Evolutionary conservation across 2,797 vertebrate genomes (phyloP).

Genomic region (Lacerta viridis): DNA sequence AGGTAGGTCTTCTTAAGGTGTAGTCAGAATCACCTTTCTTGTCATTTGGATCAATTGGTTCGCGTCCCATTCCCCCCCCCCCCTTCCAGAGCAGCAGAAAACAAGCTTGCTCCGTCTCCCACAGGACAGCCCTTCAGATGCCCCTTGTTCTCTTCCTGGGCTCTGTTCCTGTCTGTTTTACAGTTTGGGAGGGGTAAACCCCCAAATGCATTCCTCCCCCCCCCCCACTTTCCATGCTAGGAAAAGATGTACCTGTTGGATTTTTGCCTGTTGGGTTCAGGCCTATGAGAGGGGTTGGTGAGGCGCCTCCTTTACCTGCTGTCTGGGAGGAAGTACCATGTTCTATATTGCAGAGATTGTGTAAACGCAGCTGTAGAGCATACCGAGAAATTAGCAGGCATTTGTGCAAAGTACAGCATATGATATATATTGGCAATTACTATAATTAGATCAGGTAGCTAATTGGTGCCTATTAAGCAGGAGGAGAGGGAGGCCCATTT

Average conservation of each 20-base stretch:
- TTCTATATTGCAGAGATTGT: too few species aligned
- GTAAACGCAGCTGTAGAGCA: background rate
- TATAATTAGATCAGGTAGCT: conserved; percentile 44
- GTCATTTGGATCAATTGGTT: too few species aligned
- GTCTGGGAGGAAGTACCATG: too few species aligned
- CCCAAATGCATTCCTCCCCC: too few species aligned
- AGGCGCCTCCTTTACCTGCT: too few species aligned
- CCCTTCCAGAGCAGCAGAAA: too few species aligned
- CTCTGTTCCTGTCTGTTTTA: background rate
- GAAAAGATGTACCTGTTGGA: background rate
- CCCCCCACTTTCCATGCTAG: background rate
- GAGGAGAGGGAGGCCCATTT: background rate
- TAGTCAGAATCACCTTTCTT: too few species aligned
- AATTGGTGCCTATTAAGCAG: conserved; percentile 2
- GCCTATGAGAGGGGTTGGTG: background rate
- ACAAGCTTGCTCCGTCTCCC: too few species aligned
- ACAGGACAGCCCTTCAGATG: too few species aligned
- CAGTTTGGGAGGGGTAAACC: too few species aligned
- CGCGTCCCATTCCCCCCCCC: too few species aligned
- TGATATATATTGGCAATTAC: conserved; percentile 26
- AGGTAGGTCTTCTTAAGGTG: too few species aligned
- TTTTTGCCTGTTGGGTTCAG: background rate
- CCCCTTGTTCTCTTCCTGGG: background rate
- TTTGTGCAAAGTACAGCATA: background rate
- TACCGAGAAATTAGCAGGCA: conserved; percentile 5